Evolutionary conservation across 2,888 invertebrate species (phyloP).

Genomic region (Gymnosoma rotundatum): DNA sequence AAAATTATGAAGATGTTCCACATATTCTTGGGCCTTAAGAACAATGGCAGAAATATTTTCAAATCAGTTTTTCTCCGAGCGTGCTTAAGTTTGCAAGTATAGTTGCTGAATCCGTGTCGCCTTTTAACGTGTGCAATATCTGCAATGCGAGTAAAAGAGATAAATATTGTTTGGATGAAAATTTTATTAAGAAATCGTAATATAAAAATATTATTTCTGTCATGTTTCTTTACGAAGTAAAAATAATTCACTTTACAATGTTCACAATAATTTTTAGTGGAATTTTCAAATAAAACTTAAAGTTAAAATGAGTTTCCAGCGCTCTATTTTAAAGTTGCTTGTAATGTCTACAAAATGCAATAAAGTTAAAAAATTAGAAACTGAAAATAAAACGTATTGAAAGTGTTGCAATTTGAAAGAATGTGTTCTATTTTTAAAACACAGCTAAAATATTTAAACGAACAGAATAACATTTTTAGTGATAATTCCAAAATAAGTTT

Average conservation of each 20-base stretch:
- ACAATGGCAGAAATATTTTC: slow-evolving; percentile 73
- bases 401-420: slow-evolving; percentile 70
- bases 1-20: slow-evolving; percentile 37
- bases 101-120: slow-evolving; percentile 54
- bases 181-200: slow-evolving; percentile 60
- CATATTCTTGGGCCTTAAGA: slow-evolving; percentile 67
- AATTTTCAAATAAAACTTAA: slow-evolving; percentile 8
- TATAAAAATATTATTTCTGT: slow-evolving; percentile 50
- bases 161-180: slow-evolving; percentile 73
- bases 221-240: slow-evolving; percentile 37
- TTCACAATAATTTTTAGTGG: background rate
- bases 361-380: slow-evolving; percentile 26
- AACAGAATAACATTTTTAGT: slow-evolving; percentile 65
- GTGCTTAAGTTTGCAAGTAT: slow-evolving; percentile 69
- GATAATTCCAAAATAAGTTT: slow-evolving; percentile 74
- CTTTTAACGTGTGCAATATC: slow-evolving; percentile 63
- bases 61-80: slow-evolving; percentile 77
- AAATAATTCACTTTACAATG: slow-evolving; percentile 21
- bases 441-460: slow-evolving; percentile 76
- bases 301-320: background rate
- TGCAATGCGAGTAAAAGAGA: slow-evolving; percentile 77
- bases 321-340: background rate
- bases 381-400: slow-evolving; percentile 33
- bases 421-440: slow-evolving; percentile 80
- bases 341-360: slow-evolving; percentile 21